phyloP scores from a whole-genome alignment of 2,113 vertebrate species.

The Pachypanchax playfairii region DNA sequence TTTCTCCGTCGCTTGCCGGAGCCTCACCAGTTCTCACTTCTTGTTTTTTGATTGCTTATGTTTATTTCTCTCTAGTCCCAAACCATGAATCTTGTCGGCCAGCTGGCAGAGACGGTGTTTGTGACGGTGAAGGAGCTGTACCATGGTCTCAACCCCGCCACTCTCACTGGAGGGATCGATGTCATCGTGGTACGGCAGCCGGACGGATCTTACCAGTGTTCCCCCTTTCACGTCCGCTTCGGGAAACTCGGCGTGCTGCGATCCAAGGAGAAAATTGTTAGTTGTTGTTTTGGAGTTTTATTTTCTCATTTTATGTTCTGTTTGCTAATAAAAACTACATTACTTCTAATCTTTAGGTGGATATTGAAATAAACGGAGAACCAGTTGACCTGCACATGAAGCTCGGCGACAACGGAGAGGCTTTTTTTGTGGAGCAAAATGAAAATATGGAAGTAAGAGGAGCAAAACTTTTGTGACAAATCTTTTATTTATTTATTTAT shows the following conservation, averaged over 20 bases:
- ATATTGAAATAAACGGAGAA: constrained; percentile 94
- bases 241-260: constrained; percentile 93
- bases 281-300: constrained; percentile 30
- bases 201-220: constrained; percentile 89
- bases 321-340: background rate
- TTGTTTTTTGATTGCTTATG: background rate
- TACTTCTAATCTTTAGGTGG: constrained; percentile 81
- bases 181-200: constrained; percentile 92
- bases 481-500: background rate
- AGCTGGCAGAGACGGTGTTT: constrained; percentile 89
- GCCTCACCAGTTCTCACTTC: constrained; percentile 30
- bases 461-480: background rate
- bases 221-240: constrained; percentile 93
- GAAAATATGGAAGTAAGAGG: constrained; percentile 81
- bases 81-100: constrained; percentile 95
- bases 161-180: constrained; percentile 89
- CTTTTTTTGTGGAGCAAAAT: constrained; percentile 91
- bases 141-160: constrained; percentile 89
- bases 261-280: constrained; percentile 94
- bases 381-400: constrained; percentile 93
- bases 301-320: background rate
- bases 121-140: constrained; percentile 92
- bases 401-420: constrained; percentile 93
- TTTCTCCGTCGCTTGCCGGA: too few species aligned
- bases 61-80: constrained; percentile 66